Base-by-base conservation (phyloP, 2,888 invertebrate species). In the Lithophane socia region DNA sequence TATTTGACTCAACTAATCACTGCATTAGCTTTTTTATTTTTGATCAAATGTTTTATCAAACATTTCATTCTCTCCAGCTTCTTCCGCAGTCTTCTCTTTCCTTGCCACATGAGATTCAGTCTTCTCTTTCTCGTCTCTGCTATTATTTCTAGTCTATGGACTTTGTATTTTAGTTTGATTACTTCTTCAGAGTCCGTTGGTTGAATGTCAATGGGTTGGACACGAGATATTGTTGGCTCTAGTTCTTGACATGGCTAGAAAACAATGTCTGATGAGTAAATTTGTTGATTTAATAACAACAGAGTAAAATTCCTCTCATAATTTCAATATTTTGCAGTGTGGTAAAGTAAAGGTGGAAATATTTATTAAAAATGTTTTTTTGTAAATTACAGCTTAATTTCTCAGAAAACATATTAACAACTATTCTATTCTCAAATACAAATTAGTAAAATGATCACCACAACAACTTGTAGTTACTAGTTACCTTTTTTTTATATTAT, bases 41-140 rank as follows among this genome's bases (percentile, higher is more conserved):
- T 93, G 13, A 95, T 92, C 73, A 95, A 90, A 89, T 95, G 94
- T 83, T 92, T 92, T 8, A 96, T 89, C 75, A 95, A 86, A 64
- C 80, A 77, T 37, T 92, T 94, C 92, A 95, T 92, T 66, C 88
- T 84, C 0, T 92, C 91, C n/a, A 95, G 63, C 81, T 94, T 94
- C 73, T 88, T 93, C 58, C 87, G 83, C 16, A 95, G 87, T 42
- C 93, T 87, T 70, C 89, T 88, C 60, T 92, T 93, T 0, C 91
- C 87, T 73, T 94, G 94, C 93, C 94, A 93, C 92, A 95, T 91
- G 0, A 92, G 86, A 49, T 93, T 92, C 13, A 95, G 84, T 68
- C 91, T 91, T 54, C 88, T 90, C 79, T 93, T 95, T 60, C 95
- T 90, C 29, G 92, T 93, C 8, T 91, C 92, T 0, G 96, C 93